Conservation (phyloP, 2,888 invertebrate genomes). For the Drepana falcataria region DNA sequence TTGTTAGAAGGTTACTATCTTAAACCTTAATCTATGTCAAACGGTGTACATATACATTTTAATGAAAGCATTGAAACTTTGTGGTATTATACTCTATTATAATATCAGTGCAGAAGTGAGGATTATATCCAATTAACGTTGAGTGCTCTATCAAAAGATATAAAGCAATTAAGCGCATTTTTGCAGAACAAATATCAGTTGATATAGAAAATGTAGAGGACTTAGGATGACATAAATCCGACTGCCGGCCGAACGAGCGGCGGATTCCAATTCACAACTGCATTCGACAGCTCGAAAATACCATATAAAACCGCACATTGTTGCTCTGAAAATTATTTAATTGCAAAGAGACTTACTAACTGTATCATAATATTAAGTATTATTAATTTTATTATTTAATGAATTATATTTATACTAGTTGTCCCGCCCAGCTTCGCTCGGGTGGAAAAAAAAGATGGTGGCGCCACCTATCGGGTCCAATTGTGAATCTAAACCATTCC, state of each 20-base stretch:
- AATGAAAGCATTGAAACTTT: too few species aligned
- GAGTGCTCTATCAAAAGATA: background rate
- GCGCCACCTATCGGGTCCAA: too few species aligned
- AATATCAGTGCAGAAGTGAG: background rate
- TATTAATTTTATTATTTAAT: too few species aligned
- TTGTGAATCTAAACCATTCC: too few species aligned
- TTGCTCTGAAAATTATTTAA: background rate
- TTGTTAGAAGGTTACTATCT: too few species aligned
- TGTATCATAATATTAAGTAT: too few species aligned
- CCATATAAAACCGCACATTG: background rate
- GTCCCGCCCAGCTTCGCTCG: too few species aligned
- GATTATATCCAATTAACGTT: background rate
- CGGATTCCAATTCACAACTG: slow-evolving; percentile 15
- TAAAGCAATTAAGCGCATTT: background rate
- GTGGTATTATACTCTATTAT: too few species aligned
- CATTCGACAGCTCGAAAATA: slow-evolving; percentile 5
- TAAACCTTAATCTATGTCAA: too few species aligned
- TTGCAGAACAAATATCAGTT: background rate
- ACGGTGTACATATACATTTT: too few species aligned
- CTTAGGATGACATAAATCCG: slow-evolving; percentile 1
- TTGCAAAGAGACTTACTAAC: background rate
- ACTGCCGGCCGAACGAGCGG: slow-evolving; percentile 7
- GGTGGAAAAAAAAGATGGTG: too few species aligned
- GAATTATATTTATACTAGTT: too few species aligned
- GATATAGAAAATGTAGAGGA: background rate